Conservation (phyloP, 2,888 invertebrate species). For the Scaptomyza tumidula region DNA sequence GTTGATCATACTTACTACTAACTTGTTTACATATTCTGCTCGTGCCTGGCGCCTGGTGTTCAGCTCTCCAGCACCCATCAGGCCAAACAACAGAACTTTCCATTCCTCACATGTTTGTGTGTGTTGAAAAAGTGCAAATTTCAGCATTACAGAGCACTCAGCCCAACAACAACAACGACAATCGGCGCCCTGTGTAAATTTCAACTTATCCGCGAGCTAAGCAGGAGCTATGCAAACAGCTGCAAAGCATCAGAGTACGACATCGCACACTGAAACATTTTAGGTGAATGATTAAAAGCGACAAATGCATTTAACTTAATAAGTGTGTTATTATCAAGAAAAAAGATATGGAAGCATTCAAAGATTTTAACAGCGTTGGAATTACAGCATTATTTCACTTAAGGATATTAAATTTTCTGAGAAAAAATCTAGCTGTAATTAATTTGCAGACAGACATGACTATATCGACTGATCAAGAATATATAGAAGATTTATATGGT, state of each 20-base stretch:
- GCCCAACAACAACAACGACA: constrained; percentile 16
- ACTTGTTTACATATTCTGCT: constrained; percentile 74
- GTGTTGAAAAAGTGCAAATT: constrained; percentile 67
- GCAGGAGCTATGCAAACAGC: constrained; percentile 67
- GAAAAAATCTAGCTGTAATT: too few species aligned
- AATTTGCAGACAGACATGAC: not conserved
- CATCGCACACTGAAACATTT: constrained; percentile 17
- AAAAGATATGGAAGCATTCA: not conserved
- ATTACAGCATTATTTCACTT: too few species aligned
- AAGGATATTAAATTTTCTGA: not conserved
- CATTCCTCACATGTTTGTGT: not conserved
- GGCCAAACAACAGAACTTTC: not conserved
- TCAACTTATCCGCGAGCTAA: constrained; percentile 65
- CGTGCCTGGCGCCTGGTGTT: constrained; percentile 27
- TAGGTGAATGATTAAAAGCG: constrained; percentile 1
- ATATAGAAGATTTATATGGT: too few species aligned
- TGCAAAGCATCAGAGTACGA: constrained; percentile 28
- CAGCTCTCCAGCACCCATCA: constrained; percentile 8
- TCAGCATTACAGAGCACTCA: constrained; percentile 66
- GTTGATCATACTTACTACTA: constrained; percentile 77
- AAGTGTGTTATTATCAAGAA: not conserved
- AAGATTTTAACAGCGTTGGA: not conserved
- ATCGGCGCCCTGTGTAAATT: constrained; percentile 64
- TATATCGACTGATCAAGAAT: too few species aligned
- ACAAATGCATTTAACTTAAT: constrained; percentile 12